A percentile compares a stretch with the other conserved stretches of the same genome.
Evolutionary conservation across 2,113 vertebrate species (phyloP).

Genomic region (Pygoscelis adeliae): DNA sequence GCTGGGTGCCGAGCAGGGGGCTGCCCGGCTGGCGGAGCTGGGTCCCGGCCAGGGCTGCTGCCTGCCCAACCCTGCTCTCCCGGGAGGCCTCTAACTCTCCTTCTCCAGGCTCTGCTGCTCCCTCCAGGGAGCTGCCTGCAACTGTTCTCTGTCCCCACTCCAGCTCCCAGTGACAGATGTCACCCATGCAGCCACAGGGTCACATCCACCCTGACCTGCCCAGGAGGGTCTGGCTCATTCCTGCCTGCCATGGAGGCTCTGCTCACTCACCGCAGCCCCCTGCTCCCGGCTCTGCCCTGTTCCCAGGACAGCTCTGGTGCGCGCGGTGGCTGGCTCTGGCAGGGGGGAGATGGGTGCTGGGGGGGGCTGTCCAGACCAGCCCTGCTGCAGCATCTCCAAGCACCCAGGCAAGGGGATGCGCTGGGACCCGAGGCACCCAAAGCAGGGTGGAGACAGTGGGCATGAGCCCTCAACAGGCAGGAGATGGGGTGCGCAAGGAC

Average conservation of each 20-base stretch:
- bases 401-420: background rate
- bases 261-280: background rate
- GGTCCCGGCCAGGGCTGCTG: background rate
- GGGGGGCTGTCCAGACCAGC: background rate
- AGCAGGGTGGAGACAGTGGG: background rate
- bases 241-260: background rate
- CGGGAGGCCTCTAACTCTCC: rapidly evolving
- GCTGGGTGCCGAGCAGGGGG: background rate
- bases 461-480: rapidly evolving
- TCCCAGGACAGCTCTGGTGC: background rate
- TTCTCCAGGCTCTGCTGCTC: slow-evolving; percentile 6
- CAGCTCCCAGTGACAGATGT: background rate
- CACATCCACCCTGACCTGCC: background rate
- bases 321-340: background rate
- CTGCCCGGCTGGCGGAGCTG: rapidly evolving
- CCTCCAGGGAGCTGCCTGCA: background rate
- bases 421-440: background rate
- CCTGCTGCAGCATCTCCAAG: background rate
- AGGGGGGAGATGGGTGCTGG: background rate
- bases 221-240: background rate
- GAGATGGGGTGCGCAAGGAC: background rate
- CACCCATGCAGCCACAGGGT: background rate
- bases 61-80: background rate
- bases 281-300: background rate
- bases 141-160: background rate